Percentiles rank a stretch among this genome's conserved stretches.
Evolutionary conservation across 2,113 vertebrate genomes (phyloP).

Genomic region (Falcunculus frontatus): DNA sequence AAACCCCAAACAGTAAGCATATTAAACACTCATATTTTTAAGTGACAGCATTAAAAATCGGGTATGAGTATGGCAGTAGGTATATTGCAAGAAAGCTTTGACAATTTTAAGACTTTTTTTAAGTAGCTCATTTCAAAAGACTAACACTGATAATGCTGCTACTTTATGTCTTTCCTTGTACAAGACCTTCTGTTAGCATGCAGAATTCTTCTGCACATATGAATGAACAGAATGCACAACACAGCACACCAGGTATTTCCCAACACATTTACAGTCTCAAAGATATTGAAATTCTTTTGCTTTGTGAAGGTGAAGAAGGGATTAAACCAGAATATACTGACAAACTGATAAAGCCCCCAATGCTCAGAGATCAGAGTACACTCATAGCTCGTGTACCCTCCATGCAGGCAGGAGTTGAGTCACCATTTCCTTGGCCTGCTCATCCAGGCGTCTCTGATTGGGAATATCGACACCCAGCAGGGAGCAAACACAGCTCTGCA

Average conservation of each 20-base stretch:
- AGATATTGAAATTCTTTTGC: not conserved
- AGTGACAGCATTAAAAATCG: not conserved
- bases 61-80: not conserved
- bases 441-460: rapidly evolving
- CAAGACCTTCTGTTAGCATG: not conserved
- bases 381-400: rapidly evolving
- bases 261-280: not conserved
- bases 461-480: rapidly evolving
- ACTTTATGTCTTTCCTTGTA: not conserved
- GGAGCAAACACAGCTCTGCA: not conserved
- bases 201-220: not conserved
- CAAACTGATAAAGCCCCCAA: not conserved
- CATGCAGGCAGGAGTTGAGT: not conserved
- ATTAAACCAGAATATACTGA: not conserved
- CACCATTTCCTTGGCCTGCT: not conserved
- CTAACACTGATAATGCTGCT: not conserved
- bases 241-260: not conserved
- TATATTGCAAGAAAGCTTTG: not conserved
- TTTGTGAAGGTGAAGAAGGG: not conserved
- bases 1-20: not conserved
- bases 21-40: not conserved
- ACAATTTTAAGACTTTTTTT: not conserved
- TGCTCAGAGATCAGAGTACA: not conserved
- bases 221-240: not conserved
- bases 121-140: not conserved